phyloP scores from a whole-genome alignment of 2,888 invertebrate species.

The Aplocera efformata region DNA sequence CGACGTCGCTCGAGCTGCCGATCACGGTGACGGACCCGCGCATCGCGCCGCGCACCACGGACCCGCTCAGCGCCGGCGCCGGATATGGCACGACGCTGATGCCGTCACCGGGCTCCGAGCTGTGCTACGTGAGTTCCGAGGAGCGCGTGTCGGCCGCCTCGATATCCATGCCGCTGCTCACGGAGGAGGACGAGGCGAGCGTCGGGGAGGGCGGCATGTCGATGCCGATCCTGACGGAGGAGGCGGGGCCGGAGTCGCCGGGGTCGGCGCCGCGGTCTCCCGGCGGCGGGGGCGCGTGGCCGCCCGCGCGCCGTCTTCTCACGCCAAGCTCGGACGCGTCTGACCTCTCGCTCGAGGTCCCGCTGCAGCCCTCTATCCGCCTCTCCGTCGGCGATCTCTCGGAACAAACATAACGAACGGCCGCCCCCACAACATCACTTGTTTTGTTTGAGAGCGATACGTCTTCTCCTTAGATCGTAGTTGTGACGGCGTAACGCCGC shows the following conservation, averaged over 20 bases:
- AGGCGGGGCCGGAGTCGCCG: conserved; percentile 45
- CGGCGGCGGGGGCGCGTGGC: conserved; percentile 5
- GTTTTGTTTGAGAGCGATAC: conserved; percentile 4
- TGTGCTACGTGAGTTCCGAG: conserved; percentile 52
- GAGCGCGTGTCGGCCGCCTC: conserved; percentile 51
- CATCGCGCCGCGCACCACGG: conserved; percentile 80
- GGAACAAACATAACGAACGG: conserved; percentile 47
- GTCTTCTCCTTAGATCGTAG: no score
- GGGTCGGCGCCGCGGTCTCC: conserved; percentile 25
- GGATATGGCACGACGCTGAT: conserved; percentile 43
- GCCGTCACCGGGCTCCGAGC: conserved; percentile 59
- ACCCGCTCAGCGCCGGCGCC: conserved; percentile 54
- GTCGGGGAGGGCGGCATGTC: conserved; percentile 47
- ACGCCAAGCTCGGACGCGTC: conserved; percentile 64
- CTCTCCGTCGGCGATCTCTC: conserved; percentile 56
- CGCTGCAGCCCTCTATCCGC: conserved; percentile 63
- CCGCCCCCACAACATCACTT: conserved; percentile 1
- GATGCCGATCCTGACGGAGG: conserved; percentile 71
- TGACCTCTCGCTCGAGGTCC: conserved; percentile 64
- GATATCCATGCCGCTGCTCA: conserved; percentile 82
- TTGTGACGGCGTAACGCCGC: no score
- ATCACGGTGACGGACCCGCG: conserved; percentile 89
- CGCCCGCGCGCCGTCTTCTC: conserved; percentile 51
- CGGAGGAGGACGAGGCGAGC: conserved; percentile 60
- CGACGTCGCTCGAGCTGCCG: conserved; percentile 86